Evolutionary conservation across 2,888 invertebrate genomes (phyloP).

Genomic region (Abrostola tripartita): DNA sequence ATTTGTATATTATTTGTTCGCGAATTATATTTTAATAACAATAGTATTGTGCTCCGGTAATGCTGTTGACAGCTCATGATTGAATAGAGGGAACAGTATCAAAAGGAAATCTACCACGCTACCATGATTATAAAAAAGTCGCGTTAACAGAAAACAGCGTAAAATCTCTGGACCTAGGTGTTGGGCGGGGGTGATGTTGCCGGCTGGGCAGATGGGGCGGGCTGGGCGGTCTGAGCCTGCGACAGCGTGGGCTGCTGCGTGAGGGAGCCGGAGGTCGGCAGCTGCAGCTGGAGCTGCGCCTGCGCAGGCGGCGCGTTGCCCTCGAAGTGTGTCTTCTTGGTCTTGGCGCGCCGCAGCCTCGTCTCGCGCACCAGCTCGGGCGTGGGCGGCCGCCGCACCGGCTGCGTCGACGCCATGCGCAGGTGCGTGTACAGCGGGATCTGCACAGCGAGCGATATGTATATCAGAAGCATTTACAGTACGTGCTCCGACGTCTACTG

Average conservation of each 20-base stretch:
- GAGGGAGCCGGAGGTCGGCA: slow-evolving; percentile 6
- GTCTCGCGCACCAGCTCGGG: slow-evolving; percentile 85
- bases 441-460: slow-evolving; percentile 64
- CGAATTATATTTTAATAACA: too few species aligned
- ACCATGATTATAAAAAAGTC: too few species aligned
- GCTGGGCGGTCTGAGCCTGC: not conserved
- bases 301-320: not conserved
- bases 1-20: not conserved
- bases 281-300: slow-evolving; percentile 1
- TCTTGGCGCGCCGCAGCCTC: slow-evolving; percentile 65
- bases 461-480: too few species aligned
- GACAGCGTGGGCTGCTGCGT: not conserved
- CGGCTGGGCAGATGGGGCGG: too few species aligned
- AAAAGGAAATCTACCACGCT: too few species aligned
- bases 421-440: slow-evolving; percentile 92
- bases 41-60: too few species aligned
- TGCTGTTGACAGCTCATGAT: too few species aligned
- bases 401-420: slow-evolving; percentile 88
- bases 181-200: not conserved
- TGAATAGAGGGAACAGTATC: too few species aligned
- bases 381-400: slow-evolving; percentile 87
- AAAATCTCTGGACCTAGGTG: not conserved
- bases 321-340: slow-evolving; percentile 48
- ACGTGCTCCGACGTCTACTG: too few species aligned
- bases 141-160: too few species aligned